Conservation (phyloP, 2,113 vertebrate genomes). For the Proteles cristata region DNA sequence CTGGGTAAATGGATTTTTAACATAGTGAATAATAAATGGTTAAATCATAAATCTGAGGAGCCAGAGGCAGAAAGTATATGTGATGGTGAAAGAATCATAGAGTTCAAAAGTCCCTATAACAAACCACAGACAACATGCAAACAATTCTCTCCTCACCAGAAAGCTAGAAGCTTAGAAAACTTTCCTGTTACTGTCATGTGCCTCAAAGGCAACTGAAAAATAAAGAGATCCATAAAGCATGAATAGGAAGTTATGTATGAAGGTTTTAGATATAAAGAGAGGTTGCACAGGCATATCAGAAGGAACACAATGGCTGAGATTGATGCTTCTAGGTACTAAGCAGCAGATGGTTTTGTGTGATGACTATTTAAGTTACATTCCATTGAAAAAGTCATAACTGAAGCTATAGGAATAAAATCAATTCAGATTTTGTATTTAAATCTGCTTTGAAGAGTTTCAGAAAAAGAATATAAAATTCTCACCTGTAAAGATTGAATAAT, state of each 20-base stretch:
- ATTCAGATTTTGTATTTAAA: constrained; percentile 16
- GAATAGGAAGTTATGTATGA: constrained; percentile 3
- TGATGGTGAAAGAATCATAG: not conserved
- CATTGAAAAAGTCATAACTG: not conserved
- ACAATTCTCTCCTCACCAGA: not conserved
- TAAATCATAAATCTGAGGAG: not conserved
- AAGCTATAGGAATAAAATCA: not conserved
- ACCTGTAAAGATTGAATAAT: not conserved
- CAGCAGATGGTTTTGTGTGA: not conserved
- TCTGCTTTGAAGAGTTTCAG: not conserved
- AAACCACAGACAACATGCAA: not conserved
- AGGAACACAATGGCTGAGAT: not conserved
- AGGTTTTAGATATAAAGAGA: not conserved
- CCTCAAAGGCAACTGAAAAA: not conserved
- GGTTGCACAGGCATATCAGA: not conserved
- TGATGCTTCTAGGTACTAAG: not conserved
- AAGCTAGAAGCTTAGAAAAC: not conserved
- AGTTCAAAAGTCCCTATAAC: not conserved
- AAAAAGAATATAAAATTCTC: not conserved
- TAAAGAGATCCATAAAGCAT: not conserved
- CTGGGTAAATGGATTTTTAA: not conserved
- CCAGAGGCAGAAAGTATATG: not conserved
- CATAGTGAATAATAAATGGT: not conserved
- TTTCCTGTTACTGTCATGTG: not conserved
- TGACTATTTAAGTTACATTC: not conserved